Base-by-base conservation (phyloP, 2,113 vertebrate species). In the Ornithorhynchus anatinus region DNA sequence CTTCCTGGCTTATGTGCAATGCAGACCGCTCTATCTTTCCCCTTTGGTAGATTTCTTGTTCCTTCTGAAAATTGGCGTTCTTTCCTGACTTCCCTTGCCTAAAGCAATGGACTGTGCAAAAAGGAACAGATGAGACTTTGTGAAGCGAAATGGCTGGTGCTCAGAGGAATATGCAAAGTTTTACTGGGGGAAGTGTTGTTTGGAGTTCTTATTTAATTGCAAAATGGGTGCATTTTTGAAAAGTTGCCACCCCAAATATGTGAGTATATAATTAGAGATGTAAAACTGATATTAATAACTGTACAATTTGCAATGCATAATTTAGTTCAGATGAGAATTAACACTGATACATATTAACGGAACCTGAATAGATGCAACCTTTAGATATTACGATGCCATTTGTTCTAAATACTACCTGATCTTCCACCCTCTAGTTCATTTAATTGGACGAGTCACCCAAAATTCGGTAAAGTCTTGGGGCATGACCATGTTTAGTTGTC, bases 331-430 rank as follows among this genome's bases (percentile, higher is more conserved):
- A 15, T 35, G 6, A 19, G 12, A 69, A 69, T 66, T 75, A 75
- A 58, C 31, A 59, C 25, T 62, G 22, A 77, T 60, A 77, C 23
- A 1, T 48, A 58, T 71, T 69, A 84, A 69, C 50, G 81, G 71
- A 64, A 54, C 37, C 69, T 23, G 0, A 51, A n/a, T 35, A 51
- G 66, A 64, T 52, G 64, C 42, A 73, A 72, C 80, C 79, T 57
- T 47, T 48, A 39, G 51, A 45, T 63, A 43, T 10, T 16, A 68
- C 50, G 20, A 82, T 76, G 73, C 75, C 64, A 52, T 61, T 60
- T 81, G 77, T 73, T 62, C 83, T 87, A 88, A 88, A 91, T 76
- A 81, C 45, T 72, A 90, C 1, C 71, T 80, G 75, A 87, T 88
- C 79, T 80, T 48, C 29, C 82, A 57, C 72, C 68, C 81, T 85